phyloP scores from a whole-genome alignment of 2,113 vertebrate species.

The Percopsis transmontana region DNA sequence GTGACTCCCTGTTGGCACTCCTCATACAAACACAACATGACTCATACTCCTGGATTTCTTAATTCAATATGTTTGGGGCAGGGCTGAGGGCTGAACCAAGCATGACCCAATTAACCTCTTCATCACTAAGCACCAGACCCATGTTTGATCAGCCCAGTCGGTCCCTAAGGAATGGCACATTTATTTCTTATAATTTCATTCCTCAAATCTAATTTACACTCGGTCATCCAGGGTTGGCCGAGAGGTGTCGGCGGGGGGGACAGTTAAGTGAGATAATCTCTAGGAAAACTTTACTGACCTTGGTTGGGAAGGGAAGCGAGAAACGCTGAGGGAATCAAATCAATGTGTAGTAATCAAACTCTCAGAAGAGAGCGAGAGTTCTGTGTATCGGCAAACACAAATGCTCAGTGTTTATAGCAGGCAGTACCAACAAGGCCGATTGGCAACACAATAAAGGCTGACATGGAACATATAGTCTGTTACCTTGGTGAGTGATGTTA shows the following conservation, averaged over 20 bases:
- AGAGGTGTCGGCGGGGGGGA: constrained; percentile 15
- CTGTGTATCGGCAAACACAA: constrained; percentile 10
- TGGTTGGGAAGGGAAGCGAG: neutral
- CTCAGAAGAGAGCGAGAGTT: neutral
- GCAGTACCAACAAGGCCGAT: neutral
- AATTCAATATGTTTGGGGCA: constrained; percentile 49
- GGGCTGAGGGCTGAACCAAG: constrained; percentile 30
- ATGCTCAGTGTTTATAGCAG: constrained; percentile 4
- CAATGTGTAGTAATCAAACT: constrained; percentile 14
- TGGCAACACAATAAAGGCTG: neutral
- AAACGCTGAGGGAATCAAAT: constrained; percentile 1
- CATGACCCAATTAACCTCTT: constrained; percentile 56
- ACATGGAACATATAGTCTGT: neutral
- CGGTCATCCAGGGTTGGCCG: constrained; percentile 2
- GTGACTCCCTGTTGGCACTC: constrained; percentile 29
- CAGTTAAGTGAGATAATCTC: constrained; percentile 3
- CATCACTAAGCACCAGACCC: constrained; percentile 30
- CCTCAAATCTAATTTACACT: constrained; percentile 50
- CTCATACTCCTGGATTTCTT: constrained; percentile 38
- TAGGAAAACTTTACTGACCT: neutral
- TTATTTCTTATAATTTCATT: constrained; percentile 54
- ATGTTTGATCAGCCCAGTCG: constrained; percentile 40
- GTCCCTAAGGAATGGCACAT: constrained; percentile 45
- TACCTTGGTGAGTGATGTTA: neutral
- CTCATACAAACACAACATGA: constrained; percentile 41